A percentile compares a stretch with the other conserved stretches of the same genome.
phyloP scores from a whole-genome alignment of 2,797 vertebrate species.

The Melanogrammus aeglefinus region DNA sequence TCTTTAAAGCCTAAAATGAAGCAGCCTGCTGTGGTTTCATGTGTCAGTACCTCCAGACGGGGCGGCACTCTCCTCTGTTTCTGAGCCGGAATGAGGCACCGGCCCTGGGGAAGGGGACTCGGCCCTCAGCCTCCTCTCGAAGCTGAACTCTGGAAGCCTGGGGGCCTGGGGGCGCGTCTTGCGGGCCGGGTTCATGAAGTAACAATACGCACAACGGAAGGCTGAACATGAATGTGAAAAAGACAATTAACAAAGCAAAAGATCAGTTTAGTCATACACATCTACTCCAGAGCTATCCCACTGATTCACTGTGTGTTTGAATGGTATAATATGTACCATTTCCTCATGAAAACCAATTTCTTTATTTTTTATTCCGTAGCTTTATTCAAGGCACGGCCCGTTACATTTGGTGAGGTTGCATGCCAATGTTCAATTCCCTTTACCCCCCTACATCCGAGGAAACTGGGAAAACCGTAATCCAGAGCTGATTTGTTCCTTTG shows the following conservation, averaged over 20 bases:
- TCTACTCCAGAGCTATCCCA: background rate
- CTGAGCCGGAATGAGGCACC: conserved; percentile 51
- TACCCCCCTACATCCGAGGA: too few species aligned
- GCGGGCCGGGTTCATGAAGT: conserved; percentile 94
- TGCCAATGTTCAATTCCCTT: too few species aligned
- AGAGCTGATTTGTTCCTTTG: too few species aligned
- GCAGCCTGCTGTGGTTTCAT: background rate
- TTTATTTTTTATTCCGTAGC: too few species aligned
- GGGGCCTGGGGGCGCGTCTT: conserved; percentile 93
- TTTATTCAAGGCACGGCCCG: too few species aligned
- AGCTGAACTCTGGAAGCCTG: conserved; percentile 87
- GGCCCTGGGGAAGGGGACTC: conserved; percentile 62
- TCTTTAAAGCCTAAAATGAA: background rate
- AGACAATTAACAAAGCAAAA: background rate
- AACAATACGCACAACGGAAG: conserved; percentile 95
- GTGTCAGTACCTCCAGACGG: conserved; percentile 67
- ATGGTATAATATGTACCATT: too few species aligned
- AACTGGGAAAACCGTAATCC: too few species aligned
- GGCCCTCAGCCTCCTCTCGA: conserved; percentile 76
- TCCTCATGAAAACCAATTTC: too few species aligned
- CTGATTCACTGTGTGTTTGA: too few species aligned
- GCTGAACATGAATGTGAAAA: conserved; percentile 63
- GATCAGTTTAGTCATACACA: background rate
- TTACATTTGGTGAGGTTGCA: too few species aligned
- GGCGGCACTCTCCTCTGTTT: conserved; percentile 70